Conservation (phyloP, 2,113 vertebrate genomes). For the Corydoras maculifer region DNA sequence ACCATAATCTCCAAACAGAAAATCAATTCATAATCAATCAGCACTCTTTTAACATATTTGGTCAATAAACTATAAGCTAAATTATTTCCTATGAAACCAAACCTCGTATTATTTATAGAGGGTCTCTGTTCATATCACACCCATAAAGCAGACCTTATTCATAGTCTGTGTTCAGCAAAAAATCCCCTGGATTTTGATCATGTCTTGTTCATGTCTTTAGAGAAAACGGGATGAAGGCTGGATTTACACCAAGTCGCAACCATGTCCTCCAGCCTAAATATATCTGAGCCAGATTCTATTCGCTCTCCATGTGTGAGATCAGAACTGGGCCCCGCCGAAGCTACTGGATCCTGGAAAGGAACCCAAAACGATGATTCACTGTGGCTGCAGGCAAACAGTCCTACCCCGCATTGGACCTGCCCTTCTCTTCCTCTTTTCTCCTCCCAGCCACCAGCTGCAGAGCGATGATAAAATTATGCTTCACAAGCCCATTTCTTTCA, state of each 20-base stretch:
- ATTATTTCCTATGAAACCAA: not conserved
- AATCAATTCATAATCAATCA: no score
- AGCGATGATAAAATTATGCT: slow-evolving; percentile 32
- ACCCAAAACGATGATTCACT: slow-evolving; percentile 41
- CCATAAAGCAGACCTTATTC: not conserved
- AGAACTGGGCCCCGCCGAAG: slow-evolving; percentile 8
- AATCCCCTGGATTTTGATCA: not conserved
- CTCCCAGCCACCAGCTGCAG: slow-evolving; percentile 25
- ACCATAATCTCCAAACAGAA: no score
- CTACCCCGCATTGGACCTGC: slow-evolving; percentile 25
- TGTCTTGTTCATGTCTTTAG: slow-evolving; percentile 7
- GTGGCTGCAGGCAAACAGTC: slow-evolving; percentile 29
- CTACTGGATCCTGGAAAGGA: slow-evolving; percentile 27
- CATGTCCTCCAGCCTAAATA: slow-evolving; percentile 31
- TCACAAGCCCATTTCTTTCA: slow-evolving; percentile 27
- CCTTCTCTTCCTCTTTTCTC: slow-evolving; percentile 35
- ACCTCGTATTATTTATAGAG: not conserved
- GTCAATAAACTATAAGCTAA: not conserved
- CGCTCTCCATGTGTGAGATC: slow-evolving; percentile 10
- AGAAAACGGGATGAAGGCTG: slow-evolving; percentile 13
- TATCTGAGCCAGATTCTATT: slow-evolving; percentile 16
- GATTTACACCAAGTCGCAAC: slow-evolving; percentile 19
- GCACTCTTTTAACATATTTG: no score
- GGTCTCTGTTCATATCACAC: not conserved
- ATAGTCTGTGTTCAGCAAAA: not conserved